A percentile compares a stretch with the other conserved stretches of the same genome.
Conservation (phyloP, 92 coral and sea anemone genomes). For the Pocillopora meandrina region DNA sequence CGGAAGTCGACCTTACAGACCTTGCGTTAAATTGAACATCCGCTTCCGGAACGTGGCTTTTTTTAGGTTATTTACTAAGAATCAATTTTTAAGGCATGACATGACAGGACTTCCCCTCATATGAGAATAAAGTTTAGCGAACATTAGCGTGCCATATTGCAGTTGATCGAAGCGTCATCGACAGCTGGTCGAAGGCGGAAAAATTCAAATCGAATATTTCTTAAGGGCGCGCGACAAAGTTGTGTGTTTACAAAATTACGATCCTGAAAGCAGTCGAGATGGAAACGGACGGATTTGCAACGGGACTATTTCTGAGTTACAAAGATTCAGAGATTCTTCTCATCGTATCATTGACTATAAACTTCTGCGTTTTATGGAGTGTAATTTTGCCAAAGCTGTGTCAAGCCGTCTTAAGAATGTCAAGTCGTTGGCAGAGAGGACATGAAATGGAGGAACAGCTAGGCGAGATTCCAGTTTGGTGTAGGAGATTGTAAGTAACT, state of each 20-base stretch:
- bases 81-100: neutral
- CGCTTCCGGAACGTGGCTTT: neutral
- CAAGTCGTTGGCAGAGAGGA: neutral
- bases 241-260: conserved; percentile 18
- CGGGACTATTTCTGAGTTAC: conserved; percentile 20
- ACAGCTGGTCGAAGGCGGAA: conserved; percentile 32
- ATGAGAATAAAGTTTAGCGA: neutral
- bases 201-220: conserved; percentile 1
- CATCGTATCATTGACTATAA: conserved; percentile 73
- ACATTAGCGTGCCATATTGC: neutral
- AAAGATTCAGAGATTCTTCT: conserved; percentile 60
- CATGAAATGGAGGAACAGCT: conserved; percentile 9
- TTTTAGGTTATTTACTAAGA: neutral
- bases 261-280: conserved; percentile 4
- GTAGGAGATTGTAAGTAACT: conserved; percentile 76
- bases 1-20: neutral
- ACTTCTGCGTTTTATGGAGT: conserved; percentile 75
- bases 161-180: neutral
- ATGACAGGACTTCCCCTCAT: neutral
- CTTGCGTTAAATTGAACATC: conserved; percentile 5
- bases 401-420: conserved; percentile 37
- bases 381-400: conserved; percentile 61
- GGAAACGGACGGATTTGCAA: conserved; percentile 7
- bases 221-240: neutral
- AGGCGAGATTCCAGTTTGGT: conserved; percentile 49